A percentile compares a stretch with the other conserved stretches of the same genome.
These are phyloP conservation scores for Orbicella faveolata DNA, from an alignment of 64 coral and sea anemone species.

Conservation along the genomic window DNA sequence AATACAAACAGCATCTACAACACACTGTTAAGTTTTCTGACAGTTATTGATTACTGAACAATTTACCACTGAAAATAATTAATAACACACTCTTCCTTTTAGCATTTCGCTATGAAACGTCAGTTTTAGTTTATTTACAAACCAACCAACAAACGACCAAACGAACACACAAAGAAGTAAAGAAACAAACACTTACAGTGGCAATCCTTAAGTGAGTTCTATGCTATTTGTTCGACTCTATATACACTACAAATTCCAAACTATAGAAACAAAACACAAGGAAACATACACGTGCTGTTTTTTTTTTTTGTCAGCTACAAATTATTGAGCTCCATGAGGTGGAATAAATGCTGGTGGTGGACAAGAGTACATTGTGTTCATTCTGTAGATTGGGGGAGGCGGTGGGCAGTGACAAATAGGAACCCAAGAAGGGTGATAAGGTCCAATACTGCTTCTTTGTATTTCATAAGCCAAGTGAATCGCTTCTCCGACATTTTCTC, in stretches of 20 bases:
- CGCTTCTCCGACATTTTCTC: slow-evolving; percentile 96
- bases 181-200: too few species aligned
- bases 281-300: not conserved
- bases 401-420: slow-evolving; percentile 74
- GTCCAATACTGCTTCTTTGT: slow-evolving; percentile 66
- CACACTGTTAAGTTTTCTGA: too few species aligned
- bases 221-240: not conserved
- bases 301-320: not conserved
- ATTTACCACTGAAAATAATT: too few species aligned
- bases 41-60: too few species aligned
- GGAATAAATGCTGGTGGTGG: slow-evolving; percentile 46
- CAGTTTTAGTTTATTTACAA: too few species aligned
- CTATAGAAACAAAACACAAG: not conserved
- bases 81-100: too few species aligned
- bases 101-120: too few species aligned
- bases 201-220: too few species aligned
- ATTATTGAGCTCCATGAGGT: slow-evolving; percentile 21
- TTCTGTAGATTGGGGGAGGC: slow-evolving; percentile 60
- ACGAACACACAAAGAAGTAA: too few species aligned
- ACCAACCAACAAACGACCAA: too few species aligned
- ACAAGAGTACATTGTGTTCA: slow-evolving; percentile 59
- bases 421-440: slow-evolving; percentile 63
- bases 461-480: slow-evolving; percentile 72
- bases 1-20: too few species aligned
- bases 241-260: not conserved